phyloP scores from a whole-genome alignment of 2,113 vertebrate species.

The Toxotes jaculatrix region DNA sequence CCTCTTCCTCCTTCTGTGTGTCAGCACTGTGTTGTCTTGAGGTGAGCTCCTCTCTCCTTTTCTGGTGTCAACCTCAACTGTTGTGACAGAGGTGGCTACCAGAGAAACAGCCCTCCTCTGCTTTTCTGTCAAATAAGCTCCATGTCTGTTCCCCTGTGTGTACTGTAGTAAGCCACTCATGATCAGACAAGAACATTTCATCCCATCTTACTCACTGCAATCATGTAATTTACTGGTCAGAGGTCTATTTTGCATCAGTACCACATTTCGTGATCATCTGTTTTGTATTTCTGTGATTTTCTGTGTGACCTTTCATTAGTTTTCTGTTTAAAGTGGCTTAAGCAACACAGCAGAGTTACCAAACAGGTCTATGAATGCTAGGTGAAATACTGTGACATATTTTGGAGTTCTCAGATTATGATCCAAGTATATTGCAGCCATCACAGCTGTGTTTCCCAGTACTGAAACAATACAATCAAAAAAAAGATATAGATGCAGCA shows the following conservation, averaged over 20 bases:
- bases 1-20: neutral
- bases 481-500: constrained; percentile 76
- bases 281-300: neutral
- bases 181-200: too few relatives aligned
- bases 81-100: too few relatives aligned
- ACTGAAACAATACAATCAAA: constrained; percentile 73
- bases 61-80: neutral
- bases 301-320: neutral
- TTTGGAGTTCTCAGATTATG: constrained; percentile 77
- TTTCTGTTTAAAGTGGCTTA: neutral
- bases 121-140: neutral
- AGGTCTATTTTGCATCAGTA: neutral
- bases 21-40: neutral
- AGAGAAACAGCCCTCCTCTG: neutral
- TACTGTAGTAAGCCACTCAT: neutral
- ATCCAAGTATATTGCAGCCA: constrained; percentile 71
- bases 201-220: neutral
- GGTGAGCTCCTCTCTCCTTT: neutral
- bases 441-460: constrained; percentile 71
- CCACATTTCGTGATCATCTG: too few relatives aligned
- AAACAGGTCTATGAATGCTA: constrained; percentile 79
- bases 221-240: too few relatives aligned
- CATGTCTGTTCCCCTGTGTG: neutral
- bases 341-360: constrained; percentile 52
- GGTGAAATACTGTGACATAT: constrained; percentile 80